A percentile compares a stretch with the other conserved stretches of the same genome.
Conservation (phyloP, 2,888 invertebrate species). For the Hirtodrosophila histrioides region DNA sequence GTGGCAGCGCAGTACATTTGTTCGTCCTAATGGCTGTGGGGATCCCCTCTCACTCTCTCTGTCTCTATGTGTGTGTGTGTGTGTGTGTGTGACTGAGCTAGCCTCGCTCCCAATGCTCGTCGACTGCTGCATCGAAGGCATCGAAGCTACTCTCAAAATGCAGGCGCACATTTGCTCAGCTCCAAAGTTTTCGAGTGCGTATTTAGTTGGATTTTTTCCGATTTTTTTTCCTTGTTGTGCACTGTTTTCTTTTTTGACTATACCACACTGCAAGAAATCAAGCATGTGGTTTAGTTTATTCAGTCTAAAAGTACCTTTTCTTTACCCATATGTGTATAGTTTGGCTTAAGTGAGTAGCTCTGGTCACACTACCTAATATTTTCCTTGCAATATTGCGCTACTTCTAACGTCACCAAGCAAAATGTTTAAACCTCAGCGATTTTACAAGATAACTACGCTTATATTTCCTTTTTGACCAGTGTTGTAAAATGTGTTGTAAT, state of each 20-base stretch:
- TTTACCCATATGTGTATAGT: no score
- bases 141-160: conserved; percentile 51
- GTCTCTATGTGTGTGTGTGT: conserved; percentile 1
- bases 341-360: no score
- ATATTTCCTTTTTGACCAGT: no score
- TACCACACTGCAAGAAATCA: conserved; percentile 19
- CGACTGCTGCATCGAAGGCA: conserved; percentile 47
- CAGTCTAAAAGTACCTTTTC: no score
- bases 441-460: no score
- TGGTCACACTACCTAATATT: no score
- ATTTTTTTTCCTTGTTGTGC: conserved; percentile 7
- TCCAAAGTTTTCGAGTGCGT: conserved; percentile 18
- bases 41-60: conserved; percentile 23
- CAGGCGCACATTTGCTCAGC: conserved; percentile 26
- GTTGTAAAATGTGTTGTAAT: no score
- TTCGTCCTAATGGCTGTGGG: conserved; percentile 61
- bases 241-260: conserved; percentile 9
- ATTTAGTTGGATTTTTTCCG: conserved; percentile 9
- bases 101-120: conserved; percentile 42
- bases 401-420: no score
- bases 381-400: no score
- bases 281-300: no score
- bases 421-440: no score
- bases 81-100: conserved; percentile 19
- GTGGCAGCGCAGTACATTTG: conserved; percentile 76